Conservation (phyloP, 2,113 vertebrate species). For the Phoenicopterus ruber region DNA sequence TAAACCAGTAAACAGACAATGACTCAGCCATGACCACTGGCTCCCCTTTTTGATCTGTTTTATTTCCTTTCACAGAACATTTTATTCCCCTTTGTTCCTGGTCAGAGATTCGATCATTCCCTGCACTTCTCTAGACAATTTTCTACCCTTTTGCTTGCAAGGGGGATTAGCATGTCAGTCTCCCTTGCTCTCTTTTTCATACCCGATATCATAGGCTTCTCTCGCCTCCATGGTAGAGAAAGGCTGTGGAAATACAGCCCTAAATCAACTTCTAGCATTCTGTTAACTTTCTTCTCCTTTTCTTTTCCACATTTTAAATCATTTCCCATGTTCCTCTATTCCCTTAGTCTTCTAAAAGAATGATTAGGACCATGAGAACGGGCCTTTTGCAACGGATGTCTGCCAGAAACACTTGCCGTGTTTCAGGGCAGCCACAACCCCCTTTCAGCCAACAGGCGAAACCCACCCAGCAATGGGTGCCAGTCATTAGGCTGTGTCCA, state of each 20-base stretch:
- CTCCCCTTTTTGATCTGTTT: slow-evolving; percentile 12
- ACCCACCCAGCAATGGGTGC: background rate
- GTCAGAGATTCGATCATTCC: slow-evolving; percentile 3
- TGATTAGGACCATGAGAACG: background rate
- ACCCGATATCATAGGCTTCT: background rate
- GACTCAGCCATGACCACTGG: background rate
- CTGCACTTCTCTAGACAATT: background rate
- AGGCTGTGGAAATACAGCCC: background rate
- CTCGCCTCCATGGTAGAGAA: background rate
- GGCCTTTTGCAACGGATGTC: background rate
- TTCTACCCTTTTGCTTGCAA: background rate
- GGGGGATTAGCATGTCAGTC: background rate
- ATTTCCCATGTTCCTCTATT: background rate
- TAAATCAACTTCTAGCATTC: background rate
- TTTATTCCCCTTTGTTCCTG: slow-evolving; percentile 27
- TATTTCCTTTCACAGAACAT: background rate
- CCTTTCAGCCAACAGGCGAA: background rate
- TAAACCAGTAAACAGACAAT: background rate
- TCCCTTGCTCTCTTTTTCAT: background rate
- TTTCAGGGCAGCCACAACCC: background rate
- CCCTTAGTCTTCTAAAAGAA: background rate
- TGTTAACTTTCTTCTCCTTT: background rate
- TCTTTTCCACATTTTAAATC: background rate
- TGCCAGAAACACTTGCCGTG: background rate
- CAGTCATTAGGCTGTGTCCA: background rate